Base-by-base conservation (phyloP, 2,888 invertebrate species). In the Temnothorax ravouxi region DNA sequence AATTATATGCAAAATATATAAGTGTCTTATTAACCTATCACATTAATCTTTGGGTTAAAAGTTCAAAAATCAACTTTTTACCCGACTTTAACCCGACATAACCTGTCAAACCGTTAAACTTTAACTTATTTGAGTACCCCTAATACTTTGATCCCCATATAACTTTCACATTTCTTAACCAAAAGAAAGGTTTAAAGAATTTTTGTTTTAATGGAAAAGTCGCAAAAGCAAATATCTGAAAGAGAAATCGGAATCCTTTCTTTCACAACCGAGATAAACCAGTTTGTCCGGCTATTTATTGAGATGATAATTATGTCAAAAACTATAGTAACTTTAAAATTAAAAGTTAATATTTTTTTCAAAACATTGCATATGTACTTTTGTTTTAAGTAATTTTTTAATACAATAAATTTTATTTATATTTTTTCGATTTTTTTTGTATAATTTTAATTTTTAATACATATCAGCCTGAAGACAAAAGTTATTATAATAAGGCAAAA, bases 151-250 rank as follows among this genome's bases (percentile, higher is more conserved):
- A 29, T 69, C 4, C 21, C 8, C 13, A 3, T 62, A 13, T 62
- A 21, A n/a, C 13, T 69, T 34, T 69, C n/a, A 18, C 47, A 13
- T 66, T 66, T 66, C 41, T 21, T 21, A 8, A 52, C 8, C 2
- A 69, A 34, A 52, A 69, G 44, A n/a, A 69, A 69, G 13, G 5
- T 34, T 34, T 50, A 50, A 67, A 69, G 11, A n/a, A 69, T 52
- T n/a, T 69, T 69, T 29, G 3, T 34, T 29, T 67, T 11, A 5
- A 62, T 5, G 62, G 9, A 15, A 66, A 15, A 25, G 13, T 56
- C 54, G 54, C 54, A 44, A 44, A 44, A 66, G 8, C 29, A 38
- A 64, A 41, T 66, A 25, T 15, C 8, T 15, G 8, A 66, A 44
- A 66, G 44, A 15, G 21, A 6, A 44, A 66, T 15, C 66, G 25